phyloP scores from a whole-genome alignment of 2,797 vertebrate genomes.

The Gymnoscopelus braueri region DNA sequence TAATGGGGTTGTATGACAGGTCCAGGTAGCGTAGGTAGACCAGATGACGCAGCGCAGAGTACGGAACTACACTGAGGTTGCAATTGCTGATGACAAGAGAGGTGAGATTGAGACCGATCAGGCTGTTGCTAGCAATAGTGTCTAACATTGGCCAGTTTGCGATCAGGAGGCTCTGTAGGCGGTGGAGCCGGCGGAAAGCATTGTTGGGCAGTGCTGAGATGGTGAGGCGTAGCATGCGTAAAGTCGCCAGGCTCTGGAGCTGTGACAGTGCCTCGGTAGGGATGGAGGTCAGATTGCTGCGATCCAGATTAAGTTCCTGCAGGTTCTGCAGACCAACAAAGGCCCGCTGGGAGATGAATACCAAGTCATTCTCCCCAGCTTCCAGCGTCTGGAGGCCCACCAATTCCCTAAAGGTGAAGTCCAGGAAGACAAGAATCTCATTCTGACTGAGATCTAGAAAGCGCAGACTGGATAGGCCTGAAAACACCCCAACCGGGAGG shows the following conservation, averaged over 20 bases:
- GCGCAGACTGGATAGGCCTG: constrained; percentile 81
- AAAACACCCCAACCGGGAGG: constrained; percentile 86
- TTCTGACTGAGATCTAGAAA: constrained; percentile 88
- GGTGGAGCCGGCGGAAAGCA: constrained; percentile 81
- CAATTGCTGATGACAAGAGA: constrained; percentile 86
- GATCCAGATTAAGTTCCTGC: constrained; percentile 85
- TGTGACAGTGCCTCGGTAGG: constrained; percentile 86
- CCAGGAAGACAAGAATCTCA: constrained; percentile 90
- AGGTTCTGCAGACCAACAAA: constrained; percentile 85
- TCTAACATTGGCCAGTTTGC: constrained; percentile 85
- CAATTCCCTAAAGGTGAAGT: constrained; percentile 87
- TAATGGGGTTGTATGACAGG: constrained; percentile 92
- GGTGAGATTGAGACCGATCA: constrained; percentile 88
- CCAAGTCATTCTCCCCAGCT: constrained; percentile 87
- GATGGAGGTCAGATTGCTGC: constrained; percentile 88
- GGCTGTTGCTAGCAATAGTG: constrained; percentile 82
- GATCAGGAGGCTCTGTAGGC: constrained; percentile 82
- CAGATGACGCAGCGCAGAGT: constrained; percentile 82
- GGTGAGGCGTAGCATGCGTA: constrained; percentile 83
- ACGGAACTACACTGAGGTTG: constrained; percentile 86
- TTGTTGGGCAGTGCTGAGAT: constrained; percentile 82
- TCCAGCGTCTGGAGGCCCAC: constrained; percentile 84
- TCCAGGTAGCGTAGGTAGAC: constrained; percentile 86
- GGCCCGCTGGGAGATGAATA: constrained; percentile 88
- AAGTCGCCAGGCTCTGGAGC: constrained; percentile 80